Evolutionary conservation across 2,797 vertebrate species (phyloP).

Genomic region (Hoplostethus atlanticus): DNA sequence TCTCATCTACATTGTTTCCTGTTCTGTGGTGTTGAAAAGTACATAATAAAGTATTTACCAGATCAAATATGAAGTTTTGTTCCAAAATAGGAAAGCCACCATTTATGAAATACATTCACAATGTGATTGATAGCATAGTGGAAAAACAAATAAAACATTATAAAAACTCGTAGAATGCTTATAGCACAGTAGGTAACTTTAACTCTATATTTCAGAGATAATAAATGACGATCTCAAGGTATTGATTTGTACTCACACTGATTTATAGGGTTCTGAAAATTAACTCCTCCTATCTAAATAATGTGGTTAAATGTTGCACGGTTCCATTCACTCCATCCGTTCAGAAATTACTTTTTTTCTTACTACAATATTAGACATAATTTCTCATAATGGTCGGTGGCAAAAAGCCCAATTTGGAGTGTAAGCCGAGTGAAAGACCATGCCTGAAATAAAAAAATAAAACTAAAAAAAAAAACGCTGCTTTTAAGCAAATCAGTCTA

Average conservation of each 20-base stretch:
- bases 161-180: no score
- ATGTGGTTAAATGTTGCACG: background rate
- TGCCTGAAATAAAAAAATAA: conserved; percentile 41
- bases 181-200: no score
- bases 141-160: no score
- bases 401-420: conserved; percentile 24
- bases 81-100: no score
- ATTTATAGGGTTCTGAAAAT: background rate
- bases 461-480: conserved; percentile 31
- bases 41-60: no score
- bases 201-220: no score
- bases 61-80: no score
- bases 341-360: background rate
- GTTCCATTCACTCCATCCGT: background rate
- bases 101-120: no score
- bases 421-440: conserved; percentile 17
- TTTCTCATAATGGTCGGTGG: conserved; percentile 10
- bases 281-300: background rate
- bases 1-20: conserved; percentile 8
- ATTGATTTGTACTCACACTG: no score
- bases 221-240: no score
- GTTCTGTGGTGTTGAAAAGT: no score
- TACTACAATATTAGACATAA: background rate
- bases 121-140: no score
- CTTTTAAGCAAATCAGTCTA: conserved; percentile 65